Evolutionary conservation across 2,888 invertebrate genomes (phyloP).

Genomic region (Nemurella pictetii): DNA sequence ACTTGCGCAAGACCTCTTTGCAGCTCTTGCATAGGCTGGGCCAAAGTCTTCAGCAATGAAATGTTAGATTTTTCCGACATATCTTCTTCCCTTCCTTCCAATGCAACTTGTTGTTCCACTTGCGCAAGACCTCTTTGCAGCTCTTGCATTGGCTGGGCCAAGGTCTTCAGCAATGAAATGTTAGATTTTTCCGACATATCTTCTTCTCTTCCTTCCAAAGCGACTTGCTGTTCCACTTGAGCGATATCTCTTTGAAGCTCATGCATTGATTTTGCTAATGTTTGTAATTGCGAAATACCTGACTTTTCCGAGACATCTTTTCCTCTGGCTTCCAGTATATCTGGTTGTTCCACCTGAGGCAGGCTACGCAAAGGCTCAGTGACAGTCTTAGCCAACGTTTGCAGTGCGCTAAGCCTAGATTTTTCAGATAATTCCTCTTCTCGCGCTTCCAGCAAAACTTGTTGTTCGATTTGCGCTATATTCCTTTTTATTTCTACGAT

Average conservation of each 20-base stretch:
- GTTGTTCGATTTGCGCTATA: constrained; percentile 33
- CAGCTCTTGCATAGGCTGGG: constrained; percentile 53
- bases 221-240: constrained; percentile 32
- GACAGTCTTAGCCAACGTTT: constrained; percentile 34
- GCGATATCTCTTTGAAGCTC: constrained; percentile 47
- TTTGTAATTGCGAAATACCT: constrained; percentile 46
- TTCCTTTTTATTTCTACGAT: constrained; percentile 33
- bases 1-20: constrained; percentile 49
- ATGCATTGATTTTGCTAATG: constrained; percentile 47
- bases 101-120: constrained; percentile 46
- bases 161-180: constrained; percentile 28
- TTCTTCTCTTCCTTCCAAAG: constrained; percentile 33
- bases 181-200: constrained; percentile 13
- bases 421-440: constrained; percentile 41
- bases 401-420: constrained; percentile 32
- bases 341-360: constrained; percentile 32
- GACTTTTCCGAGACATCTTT: constrained; percentile 35
- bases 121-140: constrained; percentile 40
- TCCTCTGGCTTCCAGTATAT: constrained; percentile 33
- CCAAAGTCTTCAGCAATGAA: constrained; percentile 48
- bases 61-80: constrained; percentile 47
- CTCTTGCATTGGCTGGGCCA: constrained; percentile 37
- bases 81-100: constrained; percentile 44
- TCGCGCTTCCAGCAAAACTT: constrained; percentile 25
- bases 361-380: constrained; percentile 39